A percentile compares a stretch with the other conserved stretches of the same genome.
phyloP scores from a whole-genome alignment of 1,140 invertebrate genomes.

The Nixonia krombeini region DNA sequence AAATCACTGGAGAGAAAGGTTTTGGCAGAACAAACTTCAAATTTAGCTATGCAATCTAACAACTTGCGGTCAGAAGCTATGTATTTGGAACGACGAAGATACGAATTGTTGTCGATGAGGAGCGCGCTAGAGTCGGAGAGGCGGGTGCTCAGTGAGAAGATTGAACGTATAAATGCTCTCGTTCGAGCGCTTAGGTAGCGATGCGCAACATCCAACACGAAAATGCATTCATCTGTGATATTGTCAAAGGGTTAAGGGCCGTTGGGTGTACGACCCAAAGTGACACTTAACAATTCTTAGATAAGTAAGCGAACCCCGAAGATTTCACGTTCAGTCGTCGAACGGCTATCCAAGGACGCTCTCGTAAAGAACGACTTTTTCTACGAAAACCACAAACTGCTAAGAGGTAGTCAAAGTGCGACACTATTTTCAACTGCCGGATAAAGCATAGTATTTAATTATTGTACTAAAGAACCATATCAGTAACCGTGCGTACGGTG shows the following conservation, averaged over 20 bases:
- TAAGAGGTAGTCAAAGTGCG: slow-evolving; percentile 5
- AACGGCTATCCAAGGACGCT: slow-evolving; percentile 25
- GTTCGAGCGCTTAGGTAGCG: slow-evolving; percentile 65
- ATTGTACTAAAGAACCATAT: slow-evolving; percentile 41
- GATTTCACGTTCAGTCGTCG: too few relatives aligned
- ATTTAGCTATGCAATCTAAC: slow-evolving; percentile 56
- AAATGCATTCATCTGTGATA: slow-evolving; percentile 72
- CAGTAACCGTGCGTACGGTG: slow-evolving; percentile 20
- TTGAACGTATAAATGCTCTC: slow-evolving; percentile 63
- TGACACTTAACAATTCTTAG: slow-evolving; percentile 48
- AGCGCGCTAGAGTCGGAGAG: slow-evolving; percentile 60
- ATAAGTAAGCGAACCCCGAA: slow-evolving; percentile 29
- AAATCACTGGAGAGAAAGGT: slow-evolving; percentile 61
- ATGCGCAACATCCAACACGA: slow-evolving; percentile 66
- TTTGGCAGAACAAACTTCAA: slow-evolving; percentile 58
- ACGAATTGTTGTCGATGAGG: slow-evolving; percentile 56
- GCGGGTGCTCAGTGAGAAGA: slow-evolving; percentile 58
- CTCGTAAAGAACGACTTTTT: slow-evolving; percentile 43
- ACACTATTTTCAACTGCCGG: slow-evolving; percentile 25
- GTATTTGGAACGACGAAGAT: slow-evolving; percentile 56
- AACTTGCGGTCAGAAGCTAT: slow-evolving; percentile 59
- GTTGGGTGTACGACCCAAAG: slow-evolving; percentile 47
- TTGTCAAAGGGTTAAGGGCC: slow-evolving; percentile 69
- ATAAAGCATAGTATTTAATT: slow-evolving; percentile 28
- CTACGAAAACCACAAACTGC: background rate